Percentiles rank a stretch among this genome's conserved stretches.
These are phyloP conservation scores for Orientallactaga bullata DNA, from an alignment of 2,113 vertebrate species.

Conservation along the genomic window DNA sequence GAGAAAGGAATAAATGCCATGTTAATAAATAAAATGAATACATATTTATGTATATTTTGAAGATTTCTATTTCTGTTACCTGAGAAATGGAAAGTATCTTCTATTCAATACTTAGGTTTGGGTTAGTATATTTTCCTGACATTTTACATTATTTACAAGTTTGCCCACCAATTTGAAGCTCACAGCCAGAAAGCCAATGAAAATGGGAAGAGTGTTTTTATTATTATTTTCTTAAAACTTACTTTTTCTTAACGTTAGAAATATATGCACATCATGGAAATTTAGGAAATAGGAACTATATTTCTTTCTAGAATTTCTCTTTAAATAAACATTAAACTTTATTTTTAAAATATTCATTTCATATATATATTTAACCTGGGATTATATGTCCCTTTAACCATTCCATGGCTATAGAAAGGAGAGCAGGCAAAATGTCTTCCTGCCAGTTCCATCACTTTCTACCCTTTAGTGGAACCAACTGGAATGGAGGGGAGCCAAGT, in stretches of 20 bases:
- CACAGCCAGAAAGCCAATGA: not conserved
- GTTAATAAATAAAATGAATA: not conserved
- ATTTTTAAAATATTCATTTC: constrained; percentile 43
- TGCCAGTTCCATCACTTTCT: not conserved
- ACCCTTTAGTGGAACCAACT: not conserved
- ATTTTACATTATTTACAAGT: not conserved
- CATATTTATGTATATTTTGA: not conserved
- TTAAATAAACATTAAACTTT: not conserved
- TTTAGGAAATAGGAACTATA: not conserved
- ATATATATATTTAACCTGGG: constrained; percentile 16
- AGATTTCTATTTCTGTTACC: not conserved
- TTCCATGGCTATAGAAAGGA: not conserved
- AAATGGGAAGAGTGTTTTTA: not conserved
- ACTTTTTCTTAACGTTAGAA: constrained; percentile 30
- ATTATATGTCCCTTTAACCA: not conserved
- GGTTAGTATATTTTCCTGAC: not conserved
- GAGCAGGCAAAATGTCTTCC: not conserved
- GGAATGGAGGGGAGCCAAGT: not conserved
- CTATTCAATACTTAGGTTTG: constrained; percentile 17
- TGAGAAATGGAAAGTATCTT: not conserved
- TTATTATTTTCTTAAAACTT: not conserved
- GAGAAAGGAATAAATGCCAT: not conserved
- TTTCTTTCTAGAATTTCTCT: constrained; percentile 32
- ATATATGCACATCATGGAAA: not conserved
- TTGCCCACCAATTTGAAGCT: not conserved